A percentile compares a stretch with the other conserved stretches of the same genome.
phyloP scores from a whole-genome alignment of 2,113 vertebrate species.

The Centropus bengalensis region DNA sequence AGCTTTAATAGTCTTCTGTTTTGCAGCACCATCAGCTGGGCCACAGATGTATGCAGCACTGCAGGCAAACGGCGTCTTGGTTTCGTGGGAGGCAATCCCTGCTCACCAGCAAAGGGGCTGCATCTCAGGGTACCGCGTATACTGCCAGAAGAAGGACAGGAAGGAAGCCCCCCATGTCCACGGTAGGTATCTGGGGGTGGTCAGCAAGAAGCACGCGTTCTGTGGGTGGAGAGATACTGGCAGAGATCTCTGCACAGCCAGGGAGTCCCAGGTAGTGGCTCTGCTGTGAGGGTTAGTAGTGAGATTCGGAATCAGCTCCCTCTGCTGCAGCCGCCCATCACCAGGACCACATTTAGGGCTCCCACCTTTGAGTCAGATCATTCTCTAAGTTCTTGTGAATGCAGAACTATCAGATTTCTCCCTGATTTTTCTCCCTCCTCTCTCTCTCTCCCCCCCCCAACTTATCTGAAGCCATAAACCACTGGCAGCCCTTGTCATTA shows the following conservation, averaged over 20 bases:
- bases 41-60: slow-evolving; percentile 9
- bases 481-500: no score
- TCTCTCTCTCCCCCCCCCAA: no score
- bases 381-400: background rate
- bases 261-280: no score
- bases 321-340: background rate
- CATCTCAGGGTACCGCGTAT: slow-evolving; percentile 62
- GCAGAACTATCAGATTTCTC: no score
- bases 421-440: no score
- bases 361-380: background rate
- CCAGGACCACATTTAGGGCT: no score
- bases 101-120: slow-evolving; percentile 68
- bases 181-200: slow-evolving; percentile 16
- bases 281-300: fast-evolving
- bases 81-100: slow-evolving; percentile 71
- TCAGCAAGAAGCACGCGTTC: fast-evolving
- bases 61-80: background rate
- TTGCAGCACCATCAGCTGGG: slow-evolving; percentile 66
- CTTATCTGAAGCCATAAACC: no score
- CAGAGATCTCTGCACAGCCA: fast-evolving
- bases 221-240: background rate
- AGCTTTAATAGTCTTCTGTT: background rate
- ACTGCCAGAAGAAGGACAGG: slow-evolving; percentile 38
- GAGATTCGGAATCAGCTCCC: background rate
- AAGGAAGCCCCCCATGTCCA: background rate